Evolutionary conservation across 1,140 invertebrate species (phyloP), one percentile per base, ranked within the genome.

Genomic region (Colletes gigas): DNA sequence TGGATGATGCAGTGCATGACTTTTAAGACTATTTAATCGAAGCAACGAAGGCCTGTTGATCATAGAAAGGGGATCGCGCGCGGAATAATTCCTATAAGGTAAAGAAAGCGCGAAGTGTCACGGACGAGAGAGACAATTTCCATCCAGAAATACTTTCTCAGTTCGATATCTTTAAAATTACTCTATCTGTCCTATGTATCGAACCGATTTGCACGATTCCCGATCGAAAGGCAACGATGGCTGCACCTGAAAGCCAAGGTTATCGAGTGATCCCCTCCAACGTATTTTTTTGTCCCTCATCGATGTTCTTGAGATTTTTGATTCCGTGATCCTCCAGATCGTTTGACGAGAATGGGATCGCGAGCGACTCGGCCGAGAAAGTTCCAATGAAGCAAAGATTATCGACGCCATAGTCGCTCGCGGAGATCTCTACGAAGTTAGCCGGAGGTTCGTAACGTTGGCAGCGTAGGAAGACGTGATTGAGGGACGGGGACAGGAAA

Each of bases 381-480:
- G 17, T 67, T 19, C n/a, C 15, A 19, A 19, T 10, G 66, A 12
- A 65, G 41, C 30, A 15, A 15, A 17, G 15, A 57, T 19, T 30
- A 15, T 5, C 44, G 47, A 30, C 30, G 30, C 30, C 30, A 30
- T 30, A 30, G 15, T 50, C 14, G 15, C 30, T 41, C 15, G 30
- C 14, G 68, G 6, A 60, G 57, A 47, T 62, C 41, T 54, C 72
- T 21, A 57, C 55, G 72, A 59, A 68, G 82, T 67, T 55, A 47
- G 57, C 72, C 44, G 77, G 19, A 19, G 50, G 47, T 63, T 75
- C 47, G 55, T 47, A 55, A 60, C 57, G 52, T 74, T 57, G 60
- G 59, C 67, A 67, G 71, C 21, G 78, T 39, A 59, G 67, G 66
- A 76, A 82, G 82, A 81, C 68, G 76, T 69, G 76, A 81, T 77